Percentiles rank a stretch among this genome's conserved stretches.
These are phyloP conservation scores for Conomelus anceps DNA, from an alignment of 2,888 invertebrate species.

Conservation along the genomic window DNA sequence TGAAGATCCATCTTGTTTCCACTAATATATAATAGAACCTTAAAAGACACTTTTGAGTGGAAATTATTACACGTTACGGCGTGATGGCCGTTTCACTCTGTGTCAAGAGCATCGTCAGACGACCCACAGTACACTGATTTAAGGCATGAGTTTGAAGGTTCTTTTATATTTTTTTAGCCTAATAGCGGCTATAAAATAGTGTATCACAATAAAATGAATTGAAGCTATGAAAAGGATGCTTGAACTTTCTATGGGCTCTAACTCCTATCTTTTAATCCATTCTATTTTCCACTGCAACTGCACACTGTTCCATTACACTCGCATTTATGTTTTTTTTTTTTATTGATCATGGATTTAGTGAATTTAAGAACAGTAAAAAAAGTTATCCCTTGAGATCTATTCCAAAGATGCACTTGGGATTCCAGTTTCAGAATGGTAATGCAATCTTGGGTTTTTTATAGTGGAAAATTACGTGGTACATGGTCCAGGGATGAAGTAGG, in stretches of 20 bases:
- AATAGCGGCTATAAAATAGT: neutral
- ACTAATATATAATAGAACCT: too few species aligned
- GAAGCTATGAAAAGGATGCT: neutral
- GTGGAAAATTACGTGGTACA: neutral
- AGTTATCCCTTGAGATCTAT: too few species aligned
- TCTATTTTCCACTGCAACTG: neutral
- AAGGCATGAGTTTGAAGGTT: neutral
- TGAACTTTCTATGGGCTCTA: neutral
- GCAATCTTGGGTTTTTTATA: neutral
- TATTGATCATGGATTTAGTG: too few species aligned
- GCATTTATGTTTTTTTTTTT: too few species aligned
- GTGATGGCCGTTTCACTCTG: too few species aligned
- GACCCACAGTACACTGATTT: neutral
- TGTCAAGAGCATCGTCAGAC: too few species aligned
- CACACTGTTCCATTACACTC: too few species aligned
- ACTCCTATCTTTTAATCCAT: neutral
- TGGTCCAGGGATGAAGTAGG: neutral
- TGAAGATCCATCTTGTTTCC: too few species aligned
- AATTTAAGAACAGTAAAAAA: too few species aligned
- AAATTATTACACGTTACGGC: too few species aligned
- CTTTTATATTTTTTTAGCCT: neutral
- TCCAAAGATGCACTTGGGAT: neutral
- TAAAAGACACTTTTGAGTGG: too few species aligned
- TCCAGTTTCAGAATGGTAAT: neutral
- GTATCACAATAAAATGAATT: too few species aligned